Percentiles rank a stretch among this genome's conserved stretches.
These are phyloP conservation scores for Dromiciops gliroides DNA, from an alignment of 2,113 vertebrate genomes.

Conservation along the genomic window DNA sequence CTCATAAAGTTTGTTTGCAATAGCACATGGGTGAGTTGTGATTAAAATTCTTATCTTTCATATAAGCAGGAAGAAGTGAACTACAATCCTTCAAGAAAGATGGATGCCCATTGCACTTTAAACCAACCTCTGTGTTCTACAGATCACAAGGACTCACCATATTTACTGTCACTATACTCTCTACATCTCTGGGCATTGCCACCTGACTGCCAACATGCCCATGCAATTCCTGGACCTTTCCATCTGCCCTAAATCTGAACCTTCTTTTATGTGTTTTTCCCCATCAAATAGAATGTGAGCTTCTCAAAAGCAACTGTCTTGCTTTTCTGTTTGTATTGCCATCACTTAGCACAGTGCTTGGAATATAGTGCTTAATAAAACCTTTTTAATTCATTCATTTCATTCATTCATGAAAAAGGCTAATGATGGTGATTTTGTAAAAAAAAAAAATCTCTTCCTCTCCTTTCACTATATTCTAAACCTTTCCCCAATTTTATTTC, in stretches of 20 bases:
- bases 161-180: neutral
- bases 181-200: neutral
- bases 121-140: neutral
- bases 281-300: neutral
- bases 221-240: neutral
- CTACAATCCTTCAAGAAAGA: neutral
- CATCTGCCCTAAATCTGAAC: neutral
- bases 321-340: neutral
- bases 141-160: neutral
- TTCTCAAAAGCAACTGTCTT: neutral
- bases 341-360: neutral
- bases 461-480: neutral
- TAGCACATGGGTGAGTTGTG: neutral
- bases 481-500: neutral
- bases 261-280: neutral
- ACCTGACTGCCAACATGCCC: neutral
- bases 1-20: neutral
- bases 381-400: neutral
- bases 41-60: neutral
- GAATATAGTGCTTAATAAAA: neutral
- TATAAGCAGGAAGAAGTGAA: neutral
- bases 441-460: neutral
- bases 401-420: neutral
- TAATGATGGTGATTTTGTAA: neutral
- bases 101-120: neutral